Conservation (phyloP, 2,888 invertebrate species). For the Synergus itoensis region DNA sequence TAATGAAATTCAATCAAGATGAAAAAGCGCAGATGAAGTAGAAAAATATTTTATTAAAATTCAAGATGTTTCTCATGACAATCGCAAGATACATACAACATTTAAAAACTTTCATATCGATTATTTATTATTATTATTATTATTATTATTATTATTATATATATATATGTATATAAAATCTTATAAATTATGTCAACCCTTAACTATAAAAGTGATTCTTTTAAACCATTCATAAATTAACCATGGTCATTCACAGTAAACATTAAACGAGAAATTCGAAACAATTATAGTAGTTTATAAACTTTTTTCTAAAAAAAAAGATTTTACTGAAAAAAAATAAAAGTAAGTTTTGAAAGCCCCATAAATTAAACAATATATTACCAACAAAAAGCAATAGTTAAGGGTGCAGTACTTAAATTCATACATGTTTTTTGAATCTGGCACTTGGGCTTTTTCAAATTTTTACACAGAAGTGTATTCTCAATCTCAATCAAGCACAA, state of each 20-base stretch:
- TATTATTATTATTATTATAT: not conserved
- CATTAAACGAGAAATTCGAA: not conserved
- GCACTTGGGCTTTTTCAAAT: constrained; percentile 12
- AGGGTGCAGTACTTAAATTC: not conserved
- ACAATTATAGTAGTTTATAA: not conserved
- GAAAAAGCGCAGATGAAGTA: constrained; percentile 44
- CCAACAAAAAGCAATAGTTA: not conserved
- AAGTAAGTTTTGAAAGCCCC: not conserved
- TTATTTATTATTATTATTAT: not conserved
- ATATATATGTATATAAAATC: constrained; percentile 44
- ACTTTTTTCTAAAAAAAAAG: not conserved
- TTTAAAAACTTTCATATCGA: not conserved
- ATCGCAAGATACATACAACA: constrained; percentile 22
- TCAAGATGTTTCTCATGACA: constrained; percentile 17
- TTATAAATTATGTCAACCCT: constrained; percentile 47
- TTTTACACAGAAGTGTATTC: not conserved
- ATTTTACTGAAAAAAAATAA: not conserved
- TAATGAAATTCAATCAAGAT: not conserved
- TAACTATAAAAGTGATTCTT: constrained; percentile 45
- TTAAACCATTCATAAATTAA: constrained; percentile 48
- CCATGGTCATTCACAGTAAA: constrained; percentile 8
- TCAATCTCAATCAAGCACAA: not conserved
- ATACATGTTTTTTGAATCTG: not conserved
- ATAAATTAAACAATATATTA: not conserved
- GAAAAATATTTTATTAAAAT: constrained; percentile 56